Base-by-base conservation (phyloP, 1,140 invertebrate genomes). In the Lordiphosa mommai region DNA sequence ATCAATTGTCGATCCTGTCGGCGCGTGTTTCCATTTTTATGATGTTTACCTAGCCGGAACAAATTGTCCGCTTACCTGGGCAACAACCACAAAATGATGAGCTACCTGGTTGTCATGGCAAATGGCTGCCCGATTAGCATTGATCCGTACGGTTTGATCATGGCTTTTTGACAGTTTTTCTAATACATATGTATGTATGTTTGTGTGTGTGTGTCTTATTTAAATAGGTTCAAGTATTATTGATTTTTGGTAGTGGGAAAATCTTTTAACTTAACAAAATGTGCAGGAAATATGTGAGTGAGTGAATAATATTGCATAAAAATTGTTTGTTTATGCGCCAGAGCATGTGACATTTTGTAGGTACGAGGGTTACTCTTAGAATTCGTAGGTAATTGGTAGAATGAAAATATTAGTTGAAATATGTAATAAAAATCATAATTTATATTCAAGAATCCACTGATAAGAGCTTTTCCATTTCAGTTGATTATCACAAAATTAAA, bases 81-180 rank as follows among this genome's bases (percentile, higher is more conserved):
- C 20, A 23, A 12, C 23, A 4, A 27, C 23, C 23, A 27, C 23
- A 6, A 27, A 27, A 3, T 16, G 14, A 10, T 20, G 8, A 8
- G 20, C 61, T 71, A 79, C 74, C 74, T 79, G 74, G 5, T 2
- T 13, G 6, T 0, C 10, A n/a, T n/a, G 8, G 44, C 17, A 53
- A 72, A 34, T 49, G 55, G 27, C 38, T 61, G 29, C 20, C 50
- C 32, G 61, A 84, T 82, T 84, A 61, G 61, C 47, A 55, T 32
- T 72, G 70, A 80, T 80, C 74, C 55, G 52, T 70, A 64, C 55
- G 77, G 59, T 57, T 84, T 84, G 74, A 85, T 84, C 50, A 36
- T 70, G 77, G 77, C 77, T 77, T 84, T 71, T 77, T 76, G 77
- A 84, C 77, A 57, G 72, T 67, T 82, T 80, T 61, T 52, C 56